phyloP scores from a whole-genome alignment of 1,140 invertebrate genomes.

The Nebria ingens region DNA sequence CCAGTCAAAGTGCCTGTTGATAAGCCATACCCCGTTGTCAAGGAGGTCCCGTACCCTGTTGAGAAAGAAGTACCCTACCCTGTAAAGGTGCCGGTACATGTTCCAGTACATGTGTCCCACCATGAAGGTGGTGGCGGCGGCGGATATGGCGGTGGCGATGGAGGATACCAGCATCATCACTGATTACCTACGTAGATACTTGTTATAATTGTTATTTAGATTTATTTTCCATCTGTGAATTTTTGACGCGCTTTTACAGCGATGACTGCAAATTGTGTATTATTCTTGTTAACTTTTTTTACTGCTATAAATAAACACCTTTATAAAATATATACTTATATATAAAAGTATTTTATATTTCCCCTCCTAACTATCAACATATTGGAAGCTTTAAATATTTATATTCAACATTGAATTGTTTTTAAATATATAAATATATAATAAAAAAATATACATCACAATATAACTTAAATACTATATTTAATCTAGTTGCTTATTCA shows the following conservation, averaged over 20 bases:
- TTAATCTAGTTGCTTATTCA: no score
- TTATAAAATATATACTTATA: no score
- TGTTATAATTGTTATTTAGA: neutral
- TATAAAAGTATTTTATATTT: no score
- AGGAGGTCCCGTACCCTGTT: conserved; percentile 58
- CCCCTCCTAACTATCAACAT: no score
- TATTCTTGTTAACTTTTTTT: neutral
- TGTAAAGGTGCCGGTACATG: conserved; percentile 50
- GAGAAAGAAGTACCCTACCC: conserved; percentile 65
- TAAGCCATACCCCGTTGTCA: conserved; percentile 65
- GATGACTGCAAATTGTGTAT: neutral
- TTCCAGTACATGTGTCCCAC: conserved; percentile 35
- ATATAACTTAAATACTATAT: no score
- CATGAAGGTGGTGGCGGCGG: conserved; percentile 22
- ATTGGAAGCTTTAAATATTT: no score
- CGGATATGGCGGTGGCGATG: conserved; percentile 11
- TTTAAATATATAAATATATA: no score
- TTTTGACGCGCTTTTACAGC: neutral
- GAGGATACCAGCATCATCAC: neutral
- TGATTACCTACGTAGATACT: neutral
- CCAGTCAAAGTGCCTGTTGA: conserved; percentile 69
- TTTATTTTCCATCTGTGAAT: neutral
- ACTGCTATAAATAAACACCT: neutral
- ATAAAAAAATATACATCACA: no score
- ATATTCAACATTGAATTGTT: no score